phyloP scores from a whole-genome alignment of 2,113 vertebrate genomes.

The Phyllostomus discolor region DNA sequence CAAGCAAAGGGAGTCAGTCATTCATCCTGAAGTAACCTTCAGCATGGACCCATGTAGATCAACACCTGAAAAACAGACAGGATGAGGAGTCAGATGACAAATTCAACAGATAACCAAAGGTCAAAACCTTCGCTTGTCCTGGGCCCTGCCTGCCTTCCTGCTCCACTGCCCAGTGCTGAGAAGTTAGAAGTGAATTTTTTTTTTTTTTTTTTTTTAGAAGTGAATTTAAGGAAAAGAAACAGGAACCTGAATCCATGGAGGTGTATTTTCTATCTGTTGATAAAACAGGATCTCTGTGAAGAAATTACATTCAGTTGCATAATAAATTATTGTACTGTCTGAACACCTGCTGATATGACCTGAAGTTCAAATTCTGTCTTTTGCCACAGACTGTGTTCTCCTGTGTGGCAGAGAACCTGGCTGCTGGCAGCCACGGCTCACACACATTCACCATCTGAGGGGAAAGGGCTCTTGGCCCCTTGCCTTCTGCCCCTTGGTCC shows the following conservation, averaged over 20 bases:
- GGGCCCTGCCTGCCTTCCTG: not conserved
- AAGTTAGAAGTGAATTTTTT: not conserved
- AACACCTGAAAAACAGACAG: not conserved
- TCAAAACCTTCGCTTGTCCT: not conserved
- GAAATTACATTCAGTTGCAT: not conserved
- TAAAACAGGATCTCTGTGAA: not conserved
- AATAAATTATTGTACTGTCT: not conserved
- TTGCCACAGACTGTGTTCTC: not conserved
- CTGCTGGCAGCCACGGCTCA: not conserved
- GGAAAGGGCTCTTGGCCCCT: not conserved
- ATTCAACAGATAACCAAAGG: not conserved
- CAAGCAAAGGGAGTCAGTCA: not conserved
- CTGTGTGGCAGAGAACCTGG: not conserved
- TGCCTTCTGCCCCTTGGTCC: not conserved
- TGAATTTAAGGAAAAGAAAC: not conserved
- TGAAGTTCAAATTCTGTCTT: not conserved
- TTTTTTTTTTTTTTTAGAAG: too few species aligned
- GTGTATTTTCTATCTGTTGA: not conserved
- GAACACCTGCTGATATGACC: not conserved
- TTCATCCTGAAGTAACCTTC: constrained; percentile 1
- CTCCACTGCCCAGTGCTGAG: not conserved
- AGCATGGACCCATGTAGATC: not conserved
- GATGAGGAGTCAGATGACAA: not conserved
- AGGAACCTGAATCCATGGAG: not conserved
- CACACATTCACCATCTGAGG: not conserved